Base-by-base conservation (phyloP, 2,888 invertebrate genomes). In the Acanthosepion lycidas region DNA sequence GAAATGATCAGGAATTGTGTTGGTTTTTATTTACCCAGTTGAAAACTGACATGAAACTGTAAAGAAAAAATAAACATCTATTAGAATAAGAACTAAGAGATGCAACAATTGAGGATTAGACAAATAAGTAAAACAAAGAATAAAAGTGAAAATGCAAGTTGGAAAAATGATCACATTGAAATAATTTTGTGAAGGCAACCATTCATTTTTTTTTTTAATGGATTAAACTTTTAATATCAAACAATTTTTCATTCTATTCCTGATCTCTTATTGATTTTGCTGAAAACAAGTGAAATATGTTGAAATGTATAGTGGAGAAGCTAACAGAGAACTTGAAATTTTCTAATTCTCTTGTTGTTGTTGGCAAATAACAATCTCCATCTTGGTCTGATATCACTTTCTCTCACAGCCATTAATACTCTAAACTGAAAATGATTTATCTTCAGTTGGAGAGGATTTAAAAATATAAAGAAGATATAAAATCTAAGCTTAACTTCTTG, bases 11-110 rank as follows among this genome's bases (percentile, higher is more conserved):
- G 33, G n/a, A 78, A n/a, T 78, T 78, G 78, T n/a, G 78, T n/a
- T 78, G 78, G 78, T 78, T 78, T 78, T 78, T 78, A 78, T 78
- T 78, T 78, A 78, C 78, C 78, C n/a, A 78, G 78, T n/a, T 78
- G 78, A 78, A 78, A 78, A 78, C n/a, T 33, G 78, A 78, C 78
- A 78, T 78, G 78, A 78, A n/a, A 78, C 78, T 78, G 78, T 78
- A 78, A 78, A 78, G n/a, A 78, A 78, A n/a, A 78, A n/a, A 78
- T 23, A 78, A n/a, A 78, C n/a, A 78, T 78, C 78, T 78, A 78
- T 78, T 78, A 78, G 18, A 78, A 78, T n/a, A n/a, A 78, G 5
- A 33, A 78, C 78, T 78, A 33, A 78, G 0, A 78, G 1, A 15
- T 3, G n/a, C 33, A 78, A 33, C 18, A 78, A 33, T 12, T 78